These are phyloP conservation scores for Stenichneumon culpator DNA, from an alignment of 2,888 invertebrate species.

Conservation along the genomic window DNA sequence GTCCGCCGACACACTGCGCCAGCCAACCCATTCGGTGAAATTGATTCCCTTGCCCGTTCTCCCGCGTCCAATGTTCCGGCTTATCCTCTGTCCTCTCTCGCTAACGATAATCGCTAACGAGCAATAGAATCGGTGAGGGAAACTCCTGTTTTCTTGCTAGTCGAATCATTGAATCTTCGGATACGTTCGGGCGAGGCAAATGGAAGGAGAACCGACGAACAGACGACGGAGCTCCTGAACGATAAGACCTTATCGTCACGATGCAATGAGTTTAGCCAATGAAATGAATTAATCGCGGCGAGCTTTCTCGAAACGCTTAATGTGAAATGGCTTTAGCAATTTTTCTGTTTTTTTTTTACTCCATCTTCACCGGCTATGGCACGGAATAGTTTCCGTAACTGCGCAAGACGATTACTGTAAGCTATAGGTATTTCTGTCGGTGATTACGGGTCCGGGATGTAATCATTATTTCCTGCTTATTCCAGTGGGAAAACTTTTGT, in stretches of 20 bases:
- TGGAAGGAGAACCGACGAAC: constrained; percentile 4
- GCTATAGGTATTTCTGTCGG: constrained; percentile 10
- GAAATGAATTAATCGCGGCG: constrained; percentile 36
- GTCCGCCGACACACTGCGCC: neutral
- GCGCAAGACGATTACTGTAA: neutral
- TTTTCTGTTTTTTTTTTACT: constrained; percentile 10
- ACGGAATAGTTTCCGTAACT: neutral
- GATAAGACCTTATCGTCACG: constrained; percentile 44
- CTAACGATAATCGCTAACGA: constrained; percentile 64
- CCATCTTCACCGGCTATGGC: neutral
- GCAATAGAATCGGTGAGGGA: constrained; percentile 48
- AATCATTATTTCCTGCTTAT: constrained; percentile 21
- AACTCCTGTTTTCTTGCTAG: constrained; percentile 54
- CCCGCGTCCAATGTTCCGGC: constrained; percentile 36
- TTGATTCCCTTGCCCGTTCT: constrained; percentile 48
- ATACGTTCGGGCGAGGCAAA: constrained; percentile 5
- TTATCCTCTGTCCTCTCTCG: constrained; percentile 51
- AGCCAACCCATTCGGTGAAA: constrained; percentile 44
- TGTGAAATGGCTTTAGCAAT: neutral
- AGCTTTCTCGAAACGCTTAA: constrained; percentile 26
- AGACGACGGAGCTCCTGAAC: constrained; percentile 36
- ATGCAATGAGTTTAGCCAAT: constrained; percentile 44
- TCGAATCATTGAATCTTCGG: constrained; percentile 51
- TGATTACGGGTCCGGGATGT: neutral
- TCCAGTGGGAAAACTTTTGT: constrained; percentile 22